Evolutionary conservation across 2,888 invertebrate genomes (phyloP).

Genomic region (Amphipoea lucens): DNA sequence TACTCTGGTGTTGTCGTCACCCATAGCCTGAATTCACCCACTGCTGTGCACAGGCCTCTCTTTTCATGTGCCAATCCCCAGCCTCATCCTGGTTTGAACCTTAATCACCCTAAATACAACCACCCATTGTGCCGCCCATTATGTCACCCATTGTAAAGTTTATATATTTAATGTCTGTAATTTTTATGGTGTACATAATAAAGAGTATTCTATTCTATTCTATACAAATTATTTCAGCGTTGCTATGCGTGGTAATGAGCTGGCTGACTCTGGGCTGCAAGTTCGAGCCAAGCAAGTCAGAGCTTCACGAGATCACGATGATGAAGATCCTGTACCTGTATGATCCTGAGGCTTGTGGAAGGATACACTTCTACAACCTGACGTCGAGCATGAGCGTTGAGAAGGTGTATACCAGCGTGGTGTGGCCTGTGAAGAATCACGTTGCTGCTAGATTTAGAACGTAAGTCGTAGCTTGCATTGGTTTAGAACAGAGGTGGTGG

Average conservation of each 20-base stretch:
- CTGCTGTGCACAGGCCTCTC: too few relatives aligned
- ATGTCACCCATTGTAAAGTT: too few relatives aligned
- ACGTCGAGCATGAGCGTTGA: slow-evolving; percentile 63
- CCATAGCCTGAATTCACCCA: too few relatives aligned
- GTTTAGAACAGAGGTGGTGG: too few relatives aligned
- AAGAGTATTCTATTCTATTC: too few relatives aligned
- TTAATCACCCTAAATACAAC: neutral
- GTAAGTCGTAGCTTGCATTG: slow-evolving; percentile 64
- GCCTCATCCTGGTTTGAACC: neutral
- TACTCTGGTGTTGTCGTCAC: too few relatives aligned
- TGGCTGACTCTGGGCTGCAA: slow-evolving; percentile 80
- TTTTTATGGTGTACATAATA: too few relatives aligned
- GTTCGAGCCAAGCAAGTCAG: slow-evolving; percentile 71
- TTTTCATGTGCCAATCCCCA: too few relatives aligned
- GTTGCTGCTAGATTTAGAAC: slow-evolving; percentile 78
- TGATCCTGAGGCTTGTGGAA: slow-evolving; percentile 81
- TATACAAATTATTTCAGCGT: slow-evolving; percentile 72
- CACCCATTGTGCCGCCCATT: too few relatives aligned
- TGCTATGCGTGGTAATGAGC: slow-evolving; percentile 73
- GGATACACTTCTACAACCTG: slow-evolving; percentile 82
- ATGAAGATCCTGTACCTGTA: slow-evolving; percentile 83
- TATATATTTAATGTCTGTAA: too few relatives aligned
- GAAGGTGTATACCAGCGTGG: slow-evolving; percentile 68
- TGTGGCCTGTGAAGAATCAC: slow-evolving; percentile 79
- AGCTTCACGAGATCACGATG: slow-evolving; percentile 82